Percentiles rank a stretch among this genome's conserved stretches.
These are phyloP conservation scores for Lepas anatifera DNA, from an alignment of 2,888 invertebrate species.

Conservation along the genomic window DNA sequence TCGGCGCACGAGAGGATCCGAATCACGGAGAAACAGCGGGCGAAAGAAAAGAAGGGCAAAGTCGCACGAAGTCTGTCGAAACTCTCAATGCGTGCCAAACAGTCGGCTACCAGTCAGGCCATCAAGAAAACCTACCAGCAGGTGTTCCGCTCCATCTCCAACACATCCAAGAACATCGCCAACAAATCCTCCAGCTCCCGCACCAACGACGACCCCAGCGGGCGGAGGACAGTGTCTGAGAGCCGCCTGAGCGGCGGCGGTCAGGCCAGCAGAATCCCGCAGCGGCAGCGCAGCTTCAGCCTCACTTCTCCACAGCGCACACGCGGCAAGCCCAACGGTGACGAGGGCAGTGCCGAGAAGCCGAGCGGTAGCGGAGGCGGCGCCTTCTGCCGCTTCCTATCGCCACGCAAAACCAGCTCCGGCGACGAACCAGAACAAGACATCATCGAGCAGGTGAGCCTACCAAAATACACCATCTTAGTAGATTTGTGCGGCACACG, in stretches of 20 bases:
- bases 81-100: not conserved
- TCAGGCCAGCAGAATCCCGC: conserved; percentile 37
- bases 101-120: not conserved
- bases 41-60: not conserved
- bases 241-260: not conserved
- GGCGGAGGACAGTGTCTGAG: not conserved
- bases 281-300: conserved; percentile 39
- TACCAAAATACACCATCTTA: too few species aligned
- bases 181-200: too few species aligned
- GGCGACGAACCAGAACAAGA: not conserved
- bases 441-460: not conserved
- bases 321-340: too few species aligned
- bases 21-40: conserved; percentile 46
- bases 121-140: conserved; percentile 52
- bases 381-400: not conserved
- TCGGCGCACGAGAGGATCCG: conserved; percentile 43
- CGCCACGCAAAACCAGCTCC: not conserved
- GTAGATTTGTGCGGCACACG: too few species aligned
- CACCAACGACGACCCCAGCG: not conserved
- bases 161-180: conserved; percentile 39
- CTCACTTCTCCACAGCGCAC: conserved; percentile 39
- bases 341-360: conserved; percentile 32
- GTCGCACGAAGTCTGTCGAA: conserved; percentile 23
- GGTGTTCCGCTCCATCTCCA: conserved; percentile 40
- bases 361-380: not conserved